Percentiles rank a stretch among this genome's conserved stretches.
Conservation (phyloP, 1,140 invertebrate species). For the Metopolophium dirhodum region DNA sequence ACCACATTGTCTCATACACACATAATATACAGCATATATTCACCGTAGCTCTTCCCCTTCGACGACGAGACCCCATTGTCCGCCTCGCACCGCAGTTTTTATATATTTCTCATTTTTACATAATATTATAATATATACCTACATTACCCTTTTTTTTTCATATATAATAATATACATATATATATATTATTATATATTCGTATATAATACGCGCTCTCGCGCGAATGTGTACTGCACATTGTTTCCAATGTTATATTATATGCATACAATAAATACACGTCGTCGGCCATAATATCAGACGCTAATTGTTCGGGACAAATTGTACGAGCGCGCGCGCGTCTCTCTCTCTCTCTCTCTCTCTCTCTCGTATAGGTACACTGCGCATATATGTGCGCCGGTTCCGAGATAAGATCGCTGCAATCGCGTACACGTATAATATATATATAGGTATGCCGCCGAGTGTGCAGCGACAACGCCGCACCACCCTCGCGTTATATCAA, state of each 20-base stretch:
- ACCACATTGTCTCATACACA: slow-evolving; percentile 48
- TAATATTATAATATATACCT: slow-evolving; percentile 22
- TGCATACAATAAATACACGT: slow-evolving; percentile 48
- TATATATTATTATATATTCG: not conserved
- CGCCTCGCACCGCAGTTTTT: not conserved
- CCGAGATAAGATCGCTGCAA: slow-evolving; percentile 8
- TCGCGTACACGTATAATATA: not conserved
- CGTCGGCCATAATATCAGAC: slow-evolving; percentile 56
- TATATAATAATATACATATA: not conserved
- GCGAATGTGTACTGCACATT: not conserved
- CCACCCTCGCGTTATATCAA: not conserved
- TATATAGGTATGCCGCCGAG: not conserved
- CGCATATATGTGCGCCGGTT: not conserved
- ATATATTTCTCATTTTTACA: slow-evolving; percentile 32
- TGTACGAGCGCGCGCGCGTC: slow-evolving; percentile 19
- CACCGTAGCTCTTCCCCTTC: not conserved
- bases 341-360: not conserved
- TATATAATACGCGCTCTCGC: not conserved
- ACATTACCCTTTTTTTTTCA: slow-evolving; percentile 35
- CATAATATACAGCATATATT: not conserved
- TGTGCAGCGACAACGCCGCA: not conserved
- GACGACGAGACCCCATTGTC: slow-evolving; percentile 30
- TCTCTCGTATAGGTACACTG: not conserved
- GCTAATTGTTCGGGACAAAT: slow-evolving; percentile 56
- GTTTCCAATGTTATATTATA: slow-evolving; percentile 48